Evolutionary conservation across 2,797 vertebrate genomes (phyloP), one percentile per base, ranked within the genome.

Genomic region (Sebastiscus albofasciatus): DNA sequence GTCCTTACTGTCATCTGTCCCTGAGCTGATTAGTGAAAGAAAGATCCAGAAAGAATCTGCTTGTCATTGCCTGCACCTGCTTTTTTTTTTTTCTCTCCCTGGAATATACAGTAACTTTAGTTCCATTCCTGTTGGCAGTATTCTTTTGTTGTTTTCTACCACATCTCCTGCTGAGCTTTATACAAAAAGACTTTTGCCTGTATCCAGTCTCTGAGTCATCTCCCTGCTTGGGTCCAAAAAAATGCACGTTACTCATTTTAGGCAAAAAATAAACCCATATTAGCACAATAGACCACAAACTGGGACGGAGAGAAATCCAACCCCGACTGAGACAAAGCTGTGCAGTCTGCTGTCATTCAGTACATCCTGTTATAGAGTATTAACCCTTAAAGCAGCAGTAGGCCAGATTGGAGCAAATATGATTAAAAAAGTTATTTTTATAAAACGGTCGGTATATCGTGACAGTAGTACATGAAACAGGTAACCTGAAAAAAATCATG

Each of bases 131-230:
- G 52, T 75, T 54, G 46, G 72, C 76, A 46, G 62, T 22, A 8
- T 24, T 64, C 31, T 39, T 67, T 55, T 67, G 42, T 62, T 83
- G 29, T 81, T 72, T 66, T 66, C 10, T n/a, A 58, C 54, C 59
- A 42, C 0, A 1, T 59, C 52, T 68, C 86, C 56, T 34, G 71
- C 68, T 76, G 81, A 84, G 83, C 13, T 52, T 78, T 54, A 60
- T 33, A 27, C 74, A 70, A 55, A 67, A 81, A 72, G 39, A 62
- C 12, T 72, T 83, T 56, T 42, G 27, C 56, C 4, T 67, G 67
- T 22, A 59, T 74, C 71, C 80, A 73, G 29, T 18, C 55, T 80
- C 58, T 87, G 84, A 87, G 55, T 84, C 77, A 80, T 76, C 61
- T 29, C 69, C 54, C 75, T 74, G 80, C 72, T 74, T 71, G 67